Conservation (phyloP, 2,888 invertebrate species). For the Stenoptilia bipunctidactyla region DNA sequence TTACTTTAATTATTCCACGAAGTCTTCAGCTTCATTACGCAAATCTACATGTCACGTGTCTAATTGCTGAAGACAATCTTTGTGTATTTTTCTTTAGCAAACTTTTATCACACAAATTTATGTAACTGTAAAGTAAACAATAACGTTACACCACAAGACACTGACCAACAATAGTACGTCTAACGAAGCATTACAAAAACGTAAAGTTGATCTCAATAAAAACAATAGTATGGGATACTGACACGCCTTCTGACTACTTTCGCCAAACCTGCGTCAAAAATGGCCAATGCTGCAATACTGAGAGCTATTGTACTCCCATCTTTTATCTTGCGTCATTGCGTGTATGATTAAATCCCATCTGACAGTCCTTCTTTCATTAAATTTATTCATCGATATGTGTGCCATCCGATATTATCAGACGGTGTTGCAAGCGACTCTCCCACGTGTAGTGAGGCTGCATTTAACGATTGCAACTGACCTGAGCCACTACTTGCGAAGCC, state of each 20-base stretch:
- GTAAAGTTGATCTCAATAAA: constrained; percentile 40
- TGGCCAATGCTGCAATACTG: constrained; percentile 49
- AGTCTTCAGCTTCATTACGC: too few species aligned
- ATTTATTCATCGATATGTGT: constrained; percentile 3
- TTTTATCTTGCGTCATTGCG: constrained; percentile 57
- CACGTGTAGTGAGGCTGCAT: too few species aligned
- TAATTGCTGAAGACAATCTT: not conserved
- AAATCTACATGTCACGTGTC: too few species aligned
- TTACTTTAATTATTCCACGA: too few species aligned
- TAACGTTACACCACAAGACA: constrained; percentile 1
- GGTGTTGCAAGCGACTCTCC: not conserved
- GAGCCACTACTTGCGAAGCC: too few species aligned
- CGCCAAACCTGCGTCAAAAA: constrained; percentile 60
- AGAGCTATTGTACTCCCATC: constrained; percentile 61
- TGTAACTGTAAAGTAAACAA: not conserved
- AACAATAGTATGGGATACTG: constrained; percentile 32
- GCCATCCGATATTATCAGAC: not conserved
- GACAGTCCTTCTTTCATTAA: constrained; percentile 44
- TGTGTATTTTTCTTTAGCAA: not conserved
- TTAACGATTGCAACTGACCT: too few species aligned
- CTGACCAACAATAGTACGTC: constrained; percentile 13
- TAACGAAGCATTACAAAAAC: constrained; percentile 33
- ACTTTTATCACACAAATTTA: not conserved
- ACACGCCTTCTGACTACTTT: constrained; percentile 29
- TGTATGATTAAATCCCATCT: constrained; percentile 62